These are phyloP conservation scores for Papilio gigon DNA, from an alignment of 2,888 invertebrate species.

Conservation along the genomic window DNA sequence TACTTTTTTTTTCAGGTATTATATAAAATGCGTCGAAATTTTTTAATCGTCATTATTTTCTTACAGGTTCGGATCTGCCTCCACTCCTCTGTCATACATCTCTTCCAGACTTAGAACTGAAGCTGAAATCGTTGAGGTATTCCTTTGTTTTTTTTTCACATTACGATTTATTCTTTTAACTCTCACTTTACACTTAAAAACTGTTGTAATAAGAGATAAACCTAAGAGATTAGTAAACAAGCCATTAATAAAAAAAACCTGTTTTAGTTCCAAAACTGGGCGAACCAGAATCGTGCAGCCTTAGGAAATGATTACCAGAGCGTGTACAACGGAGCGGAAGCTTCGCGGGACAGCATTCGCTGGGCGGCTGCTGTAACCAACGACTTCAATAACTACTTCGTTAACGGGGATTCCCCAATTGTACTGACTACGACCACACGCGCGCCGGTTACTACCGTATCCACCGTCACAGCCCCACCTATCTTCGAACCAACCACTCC, in stretches of 20 bases:
- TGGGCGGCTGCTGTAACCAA: slow-evolving; percentile 54
- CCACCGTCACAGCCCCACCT: slow-evolving; percentile 46
- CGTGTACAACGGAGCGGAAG: slow-evolving; percentile 52
- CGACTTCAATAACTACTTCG: slow-evolving; percentile 60
- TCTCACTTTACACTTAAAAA: neutral
- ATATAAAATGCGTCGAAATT: neutral
- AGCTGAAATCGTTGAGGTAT: slow-evolving; percentile 57
- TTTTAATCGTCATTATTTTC: slow-evolving; percentile 25
- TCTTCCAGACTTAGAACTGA: slow-evolving; percentile 62
- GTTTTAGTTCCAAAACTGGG: slow-evolving; percentile 69
- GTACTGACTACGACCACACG: slow-evolving; percentile 43
- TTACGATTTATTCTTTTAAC: neutral
- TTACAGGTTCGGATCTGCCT: slow-evolving; percentile 60
- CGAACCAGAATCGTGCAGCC: slow-evolving; percentile 45
- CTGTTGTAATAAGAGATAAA: neutral
- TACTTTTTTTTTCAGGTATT: neutral
- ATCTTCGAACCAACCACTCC: slow-evolving; percentile 60
- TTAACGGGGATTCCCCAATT: slow-evolving; percentile 49
- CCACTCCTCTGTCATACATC: slow-evolving; percentile 61
- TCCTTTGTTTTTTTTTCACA: neutral
- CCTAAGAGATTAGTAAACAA: neutral
- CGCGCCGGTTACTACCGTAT: slow-evolving; percentile 43
- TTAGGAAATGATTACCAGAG: slow-evolving; percentile 51
- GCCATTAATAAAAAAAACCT: slow-evolving; percentile 13
- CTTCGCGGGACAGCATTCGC: slow-evolving; percentile 52